phyloP scores from a whole-genome alignment of 2,888 invertebrate genomes.

The Phragmatobia fuliginosa region DNA sequence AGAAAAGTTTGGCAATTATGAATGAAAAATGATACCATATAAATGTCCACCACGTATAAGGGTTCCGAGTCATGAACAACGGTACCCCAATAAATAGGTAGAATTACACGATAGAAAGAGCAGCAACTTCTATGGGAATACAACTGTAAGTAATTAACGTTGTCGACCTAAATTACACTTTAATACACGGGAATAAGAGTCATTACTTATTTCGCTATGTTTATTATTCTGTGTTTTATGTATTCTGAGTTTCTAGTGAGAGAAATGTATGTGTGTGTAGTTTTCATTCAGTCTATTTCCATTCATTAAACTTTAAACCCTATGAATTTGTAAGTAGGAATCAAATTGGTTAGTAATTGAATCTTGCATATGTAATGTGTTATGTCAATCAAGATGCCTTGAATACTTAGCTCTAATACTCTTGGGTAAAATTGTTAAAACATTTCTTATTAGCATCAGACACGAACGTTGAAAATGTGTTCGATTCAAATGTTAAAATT shows the following conservation, averaged over 20 bases:
- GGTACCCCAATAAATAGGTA: too few relatives aligned
- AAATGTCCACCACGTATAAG: too few relatives aligned
- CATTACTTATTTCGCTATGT: background rate
- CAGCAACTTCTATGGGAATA: too few relatives aligned
- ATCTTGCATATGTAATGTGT: constrained; percentile 45
- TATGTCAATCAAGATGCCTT: constrained; percentile 42
- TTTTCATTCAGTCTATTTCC: background rate
- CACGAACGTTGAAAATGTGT: background rate
- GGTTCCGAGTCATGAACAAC: too few relatives aligned
- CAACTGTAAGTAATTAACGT: too few relatives aligned
- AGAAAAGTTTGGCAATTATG: too few relatives aligned
- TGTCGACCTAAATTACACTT: background rate
- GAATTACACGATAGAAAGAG: too few relatives aligned
- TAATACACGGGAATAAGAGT: background rate
- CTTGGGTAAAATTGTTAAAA: background rate
- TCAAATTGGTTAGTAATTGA: constrained; percentile 37
- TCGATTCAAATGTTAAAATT: constrained; percentile 34
- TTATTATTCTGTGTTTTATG: too few relatives aligned
- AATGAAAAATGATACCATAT: too few relatives aligned
- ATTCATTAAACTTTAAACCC: constrained; percentile 20
- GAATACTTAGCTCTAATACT: background rate
- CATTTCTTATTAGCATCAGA: background rate
- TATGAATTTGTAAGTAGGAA: constrained; percentile 37
- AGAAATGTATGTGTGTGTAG: background rate
- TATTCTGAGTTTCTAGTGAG: background rate